Conservation (phyloP, 1,140 invertebrate genomes). For the Drosophila repletoides region DNA sequence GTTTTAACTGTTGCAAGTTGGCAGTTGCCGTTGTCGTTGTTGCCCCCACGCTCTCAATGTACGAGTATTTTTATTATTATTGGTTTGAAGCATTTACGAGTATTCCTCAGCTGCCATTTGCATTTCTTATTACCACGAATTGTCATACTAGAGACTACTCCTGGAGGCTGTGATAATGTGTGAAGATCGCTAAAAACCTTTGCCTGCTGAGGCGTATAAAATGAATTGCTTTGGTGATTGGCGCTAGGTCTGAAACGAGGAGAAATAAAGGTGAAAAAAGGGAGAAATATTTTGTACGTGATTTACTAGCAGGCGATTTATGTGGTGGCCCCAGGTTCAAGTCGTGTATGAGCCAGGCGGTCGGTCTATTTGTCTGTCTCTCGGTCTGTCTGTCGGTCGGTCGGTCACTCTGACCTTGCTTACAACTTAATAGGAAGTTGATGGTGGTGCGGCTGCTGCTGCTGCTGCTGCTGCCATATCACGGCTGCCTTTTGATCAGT, state of each 20-base stretch:
- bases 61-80: conserved; percentile 80
- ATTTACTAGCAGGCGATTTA: conserved; percentile 37
- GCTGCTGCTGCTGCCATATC: neutral
- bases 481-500: conserved; percentile 70
- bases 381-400: too few species aligned
- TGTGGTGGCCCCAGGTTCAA: conserved; percentile 39
- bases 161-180: conserved; percentile 55
- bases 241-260: conserved; percentile 11
- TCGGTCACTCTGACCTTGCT: conserved; percentile 44
- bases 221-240: conserved; percentile 74
- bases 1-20: conserved; percentile 17
- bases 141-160: conserved; percentile 48
- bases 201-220: conserved; percentile 28
- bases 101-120: conserved; percentile 64
- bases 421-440: conserved; percentile 32
- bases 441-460: neutral
- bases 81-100: conserved; percentile 66
- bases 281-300: conserved; percentile 31
- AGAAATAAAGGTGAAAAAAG: neutral
- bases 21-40: conserved; percentile 6
- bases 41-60: conserved; percentile 75
- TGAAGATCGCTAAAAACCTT: conserved; percentile 48
- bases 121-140: conserved; percentile 69
- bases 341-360: conserved; percentile 38
- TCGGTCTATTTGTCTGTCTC: too few species aligned